Conservation (phyloP, 2,797 vertebrate species). For the Dipus sagitta region DNA sequence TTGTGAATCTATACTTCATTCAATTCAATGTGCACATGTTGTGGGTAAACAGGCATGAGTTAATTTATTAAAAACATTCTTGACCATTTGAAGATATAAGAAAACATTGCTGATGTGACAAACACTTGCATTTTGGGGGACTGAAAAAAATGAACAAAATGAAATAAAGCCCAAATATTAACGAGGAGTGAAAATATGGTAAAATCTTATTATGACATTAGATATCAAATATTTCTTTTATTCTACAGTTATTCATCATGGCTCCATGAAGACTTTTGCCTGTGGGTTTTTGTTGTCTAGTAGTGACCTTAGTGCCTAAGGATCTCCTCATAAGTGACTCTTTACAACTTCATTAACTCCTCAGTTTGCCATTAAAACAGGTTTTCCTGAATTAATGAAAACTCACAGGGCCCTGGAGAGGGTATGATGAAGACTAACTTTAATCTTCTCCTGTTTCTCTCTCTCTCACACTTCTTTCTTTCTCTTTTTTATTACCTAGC, state of each 20-base stretch:
- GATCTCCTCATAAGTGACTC: background rate
- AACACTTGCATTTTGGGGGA: slow-evolving; percentile 16
- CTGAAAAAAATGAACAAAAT: background rate
- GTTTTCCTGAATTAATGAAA: slow-evolving; percentile 24
- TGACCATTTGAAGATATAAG: background rate
- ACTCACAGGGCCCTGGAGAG: too few species aligned
- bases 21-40: background rate
- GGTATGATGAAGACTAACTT: too few species aligned
- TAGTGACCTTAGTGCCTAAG: background rate
- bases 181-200: background rate
- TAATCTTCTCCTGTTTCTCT: too few species aligned
- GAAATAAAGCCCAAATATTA: background rate
- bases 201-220: background rate
- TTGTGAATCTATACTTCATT: slow-evolving; percentile 3
- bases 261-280: slow-evolving; percentile 25
- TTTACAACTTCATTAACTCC: background rate
- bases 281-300: background rate
- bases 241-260: background rate
- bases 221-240: background rate
- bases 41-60: background rate
- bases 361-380: background rate
- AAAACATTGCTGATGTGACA: background rate
- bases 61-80: slow-evolving; percentile 37
- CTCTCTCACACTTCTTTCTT: too few species aligned
- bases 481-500: too few species aligned